These are phyloP conservation scores for Hyles lineata DNA, from an alignment of 2,888 invertebrate species.

Conservation along the genomic window DNA sequence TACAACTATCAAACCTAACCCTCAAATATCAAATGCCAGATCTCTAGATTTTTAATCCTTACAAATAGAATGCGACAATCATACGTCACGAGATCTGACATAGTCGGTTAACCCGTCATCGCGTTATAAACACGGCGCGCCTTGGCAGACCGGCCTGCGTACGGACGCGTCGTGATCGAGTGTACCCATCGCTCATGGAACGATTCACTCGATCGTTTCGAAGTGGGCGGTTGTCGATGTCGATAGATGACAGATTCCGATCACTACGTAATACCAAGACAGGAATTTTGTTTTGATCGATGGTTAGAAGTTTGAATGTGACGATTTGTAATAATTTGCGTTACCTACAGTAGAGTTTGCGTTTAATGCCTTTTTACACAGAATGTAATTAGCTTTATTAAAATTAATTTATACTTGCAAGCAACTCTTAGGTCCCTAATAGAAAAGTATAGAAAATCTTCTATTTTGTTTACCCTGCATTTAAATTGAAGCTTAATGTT, in stretches of 20 bases:
- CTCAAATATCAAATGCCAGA: neutral
- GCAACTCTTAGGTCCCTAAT: too few species aligned
- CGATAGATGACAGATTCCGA: slow-evolving; percentile 5
- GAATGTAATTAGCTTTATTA: too few species aligned
- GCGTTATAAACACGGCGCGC: slow-evolving; percentile 43
- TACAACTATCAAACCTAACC: neutral
- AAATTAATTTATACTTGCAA: too few species aligned
- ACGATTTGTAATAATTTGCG: too few species aligned
- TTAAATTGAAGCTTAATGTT: too few species aligned
- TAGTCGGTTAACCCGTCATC: slow-evolving; percentile 39
- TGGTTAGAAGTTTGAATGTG: neutral
- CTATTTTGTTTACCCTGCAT: too few species aligned
- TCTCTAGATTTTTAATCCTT: neutral
- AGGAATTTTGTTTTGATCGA: neutral
- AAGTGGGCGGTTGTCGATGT: neutral
- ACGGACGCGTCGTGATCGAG: slow-evolving; percentile 62
- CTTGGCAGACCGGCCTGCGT: slow-evolving; percentile 48
- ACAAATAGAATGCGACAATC: slow-evolving; percentile 3
- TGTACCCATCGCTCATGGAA: slow-evolving; percentile 63
- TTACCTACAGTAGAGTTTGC: too few species aligned
- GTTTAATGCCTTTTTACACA: too few species aligned
- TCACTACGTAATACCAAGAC: neutral
- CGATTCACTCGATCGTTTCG: slow-evolving; percentile 37
- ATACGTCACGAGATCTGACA: neutral
- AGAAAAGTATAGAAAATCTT: too few species aligned